These are phyloP conservation scores for Cantharis rustica DNA, from an alignment of 2,888 invertebrate species.

Conservation along the genomic window DNA sequence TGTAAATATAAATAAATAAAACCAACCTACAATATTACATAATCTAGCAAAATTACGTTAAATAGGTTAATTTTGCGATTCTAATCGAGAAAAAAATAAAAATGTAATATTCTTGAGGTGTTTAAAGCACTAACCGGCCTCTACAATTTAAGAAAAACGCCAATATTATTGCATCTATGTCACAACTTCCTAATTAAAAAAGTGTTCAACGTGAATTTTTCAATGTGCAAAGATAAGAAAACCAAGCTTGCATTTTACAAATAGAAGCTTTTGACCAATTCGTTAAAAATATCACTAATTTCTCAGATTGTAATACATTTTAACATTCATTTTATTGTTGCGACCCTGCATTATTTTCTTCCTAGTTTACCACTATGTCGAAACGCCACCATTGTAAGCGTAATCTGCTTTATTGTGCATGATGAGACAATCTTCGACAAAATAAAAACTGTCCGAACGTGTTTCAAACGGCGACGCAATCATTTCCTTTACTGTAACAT, in stretches of 20 bases:
- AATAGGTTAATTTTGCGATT: not conserved
- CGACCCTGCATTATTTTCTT: slow-evolving; percentile 16
- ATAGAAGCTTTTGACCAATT: slow-evolving; percentile 12
- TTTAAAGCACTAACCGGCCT: slow-evolving; percentile 10
- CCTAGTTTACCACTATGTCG: slow-evolving; percentile 33
- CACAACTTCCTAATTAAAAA: slow-evolving; percentile 2
- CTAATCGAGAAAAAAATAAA: not conserved
- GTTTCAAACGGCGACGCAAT: slow-evolving; percentile 95
- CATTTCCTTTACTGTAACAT: slow-evolving; percentile 89
- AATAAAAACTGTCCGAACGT: slow-evolving; percentile 98
- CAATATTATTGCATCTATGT: slow-evolving; percentile 11
- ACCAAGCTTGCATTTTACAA: slow-evolving; percentile 9
- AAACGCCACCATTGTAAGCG: slow-evolving; percentile 85
- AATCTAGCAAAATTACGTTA: not conserved
- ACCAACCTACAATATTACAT: not conserved
- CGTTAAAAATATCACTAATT: slow-evolving; percentile 19
- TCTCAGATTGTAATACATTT: slow-evolving; percentile 8
- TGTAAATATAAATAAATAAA: not conserved
- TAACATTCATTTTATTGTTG: slow-evolving; percentile 19
- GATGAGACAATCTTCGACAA: slow-evolving; percentile 93
- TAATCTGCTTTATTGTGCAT: slow-evolving; percentile 99
- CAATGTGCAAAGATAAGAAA: slow-evolving; percentile 13
- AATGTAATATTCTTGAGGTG: slow-evolving; percentile 2
- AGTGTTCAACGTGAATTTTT: slow-evolving; percentile 8
- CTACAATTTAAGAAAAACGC: slow-evolving; percentile 5